phyloP scores from a whole-genome alignment of 2,113 vertebrate genomes.

The Engraulis encrasicolus region DNA sequence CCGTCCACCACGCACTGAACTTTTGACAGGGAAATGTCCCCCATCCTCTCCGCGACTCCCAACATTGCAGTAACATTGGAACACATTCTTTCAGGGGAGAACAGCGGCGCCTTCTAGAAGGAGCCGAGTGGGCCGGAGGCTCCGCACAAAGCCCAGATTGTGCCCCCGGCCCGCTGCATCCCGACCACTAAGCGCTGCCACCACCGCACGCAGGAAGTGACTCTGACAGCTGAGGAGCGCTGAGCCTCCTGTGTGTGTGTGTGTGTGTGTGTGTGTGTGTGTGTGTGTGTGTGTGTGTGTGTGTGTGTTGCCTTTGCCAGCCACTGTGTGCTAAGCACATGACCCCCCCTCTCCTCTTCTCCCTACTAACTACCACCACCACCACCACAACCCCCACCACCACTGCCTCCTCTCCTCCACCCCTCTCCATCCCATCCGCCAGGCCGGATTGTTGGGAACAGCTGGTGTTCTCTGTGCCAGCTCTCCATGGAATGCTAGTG shows the following conservation, averaged over 20 bases:
- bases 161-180: slow-evolving; percentile 48
- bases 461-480: slow-evolving; percentile 66
- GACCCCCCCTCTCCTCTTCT: neutral
- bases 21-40: slow-evolving; percentile 17
- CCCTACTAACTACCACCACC: neutral
- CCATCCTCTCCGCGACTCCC: neutral
- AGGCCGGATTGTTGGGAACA: slow-evolving; percentile 56
- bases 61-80: slow-evolving; percentile 1
- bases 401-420: slow-evolving; percentile 35
- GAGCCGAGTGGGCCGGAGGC: neutral
- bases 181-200: slow-evolving; percentile 49
- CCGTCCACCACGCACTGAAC: neutral
- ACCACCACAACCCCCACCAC: neutral
- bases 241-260: slow-evolving; percentile 23
- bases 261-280: neutral
- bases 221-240: slow-evolving; percentile 65
- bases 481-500: slow-evolving; percentile 59
- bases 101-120: slow-evolving; percentile 28
- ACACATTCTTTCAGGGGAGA: slow-evolving; percentile 23
- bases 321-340: slow-evolving; percentile 15
- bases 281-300: slow-evolving; percentile 15
- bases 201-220: slow-evolving; percentile 52
- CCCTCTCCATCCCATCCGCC: neutral
- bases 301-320: slow-evolving; percentile 14
- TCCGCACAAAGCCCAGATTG: slow-evolving; percentile 54